Evolutionary conservation across 1,140 invertebrate genomes (phyloP), one percentile per base, ranked within the genome.

Genomic region (Drosophila saltans): DNA sequence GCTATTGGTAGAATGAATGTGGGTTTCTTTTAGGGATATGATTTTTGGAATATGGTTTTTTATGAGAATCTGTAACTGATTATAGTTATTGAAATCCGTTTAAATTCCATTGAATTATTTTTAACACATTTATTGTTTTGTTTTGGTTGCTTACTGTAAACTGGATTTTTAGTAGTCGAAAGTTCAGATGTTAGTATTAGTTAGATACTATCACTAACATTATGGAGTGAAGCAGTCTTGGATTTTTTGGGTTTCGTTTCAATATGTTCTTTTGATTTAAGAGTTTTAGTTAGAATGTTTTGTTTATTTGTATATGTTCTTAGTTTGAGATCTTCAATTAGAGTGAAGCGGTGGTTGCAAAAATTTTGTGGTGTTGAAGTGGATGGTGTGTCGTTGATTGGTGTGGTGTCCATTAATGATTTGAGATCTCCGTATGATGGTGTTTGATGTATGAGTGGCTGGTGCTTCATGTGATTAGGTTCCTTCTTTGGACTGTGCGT

Each of bases 1-100:
- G 10, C 62, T 67, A 63, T 40, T 24, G 4, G 5, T 70, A 24
- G 28, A 55, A 5, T 65, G 10, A 45, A 70, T 33, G 55, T 67
- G 64, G 1, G 71, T 73, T 69, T 73, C 55, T 67, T 73, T 60
- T 43, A 74, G 8, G 7, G 40, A 57, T 56, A 74, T 78, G 28
- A 70, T 66, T 41, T 74, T 74, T 24, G 59, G 56, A 30, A 30
- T 66, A 16, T 73, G 45, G 6, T 56, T 61, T 73, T 73, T 68
- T 4, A 71, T 71, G 21, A 78, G 45, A 6, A 60, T 66, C 41
- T 61, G 67, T 24, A 71, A 57, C 26, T 75, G 41, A 33, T 41
- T 71, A 24, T 74, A 74, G 21, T 74, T 78, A 41, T 74, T 74
- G 3, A 45, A 56, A 10, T 74, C 67, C 67, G 3, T 67, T 78